Percentiles rank a stretch among this genome's conserved stretches.
Evolutionary conservation across 23 tunicate species (phyloP).

Genomic region (Halocynthia roretzi): DNA sequence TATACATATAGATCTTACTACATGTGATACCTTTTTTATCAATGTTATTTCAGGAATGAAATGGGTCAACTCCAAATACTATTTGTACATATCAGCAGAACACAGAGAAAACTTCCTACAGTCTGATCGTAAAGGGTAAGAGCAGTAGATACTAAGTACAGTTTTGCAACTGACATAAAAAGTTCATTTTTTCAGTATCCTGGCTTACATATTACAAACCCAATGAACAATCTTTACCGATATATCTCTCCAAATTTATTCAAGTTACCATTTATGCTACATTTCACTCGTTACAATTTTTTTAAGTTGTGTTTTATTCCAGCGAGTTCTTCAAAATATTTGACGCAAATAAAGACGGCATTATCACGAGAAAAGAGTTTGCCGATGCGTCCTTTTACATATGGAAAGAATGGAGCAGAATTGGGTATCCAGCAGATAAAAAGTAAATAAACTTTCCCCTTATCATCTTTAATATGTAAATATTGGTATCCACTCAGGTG

Average conservation of each 20-base stretch:
- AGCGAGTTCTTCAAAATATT: conserved; percentile 18
- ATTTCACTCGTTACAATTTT: not conserved
- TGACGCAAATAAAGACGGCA: conserved; percentile 28
- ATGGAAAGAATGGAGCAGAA: conserved; percentile 49
- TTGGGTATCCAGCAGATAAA: not conserved
- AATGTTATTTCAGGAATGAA: too few relatives aligned
- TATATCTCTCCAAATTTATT: not conserved
- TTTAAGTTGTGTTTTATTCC: not conserved
- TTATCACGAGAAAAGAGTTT: conserved; percentile 20
- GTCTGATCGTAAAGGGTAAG: too few relatives aligned
- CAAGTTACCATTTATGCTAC: not conserved
- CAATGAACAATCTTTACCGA: not conserved
- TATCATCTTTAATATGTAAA: not conserved
- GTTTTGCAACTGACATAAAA: too few relatives aligned
- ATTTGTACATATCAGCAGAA: too few relatives aligned
- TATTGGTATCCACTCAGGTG: not conserved
- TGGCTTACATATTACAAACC: not conserved
- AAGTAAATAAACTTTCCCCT: not conserved
- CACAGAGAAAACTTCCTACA: too few relatives aligned
- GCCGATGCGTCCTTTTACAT: conserved; percentile 22
- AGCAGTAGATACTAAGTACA: too few relatives aligned
- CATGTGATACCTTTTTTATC: too few relatives aligned
- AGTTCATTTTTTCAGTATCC: too few relatives aligned
- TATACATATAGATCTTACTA: too few relatives aligned
- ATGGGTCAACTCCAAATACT: too few relatives aligned